Base-by-base conservation (phyloP, 2,888 invertebrate species). In the Tholera decimalis region DNA sequence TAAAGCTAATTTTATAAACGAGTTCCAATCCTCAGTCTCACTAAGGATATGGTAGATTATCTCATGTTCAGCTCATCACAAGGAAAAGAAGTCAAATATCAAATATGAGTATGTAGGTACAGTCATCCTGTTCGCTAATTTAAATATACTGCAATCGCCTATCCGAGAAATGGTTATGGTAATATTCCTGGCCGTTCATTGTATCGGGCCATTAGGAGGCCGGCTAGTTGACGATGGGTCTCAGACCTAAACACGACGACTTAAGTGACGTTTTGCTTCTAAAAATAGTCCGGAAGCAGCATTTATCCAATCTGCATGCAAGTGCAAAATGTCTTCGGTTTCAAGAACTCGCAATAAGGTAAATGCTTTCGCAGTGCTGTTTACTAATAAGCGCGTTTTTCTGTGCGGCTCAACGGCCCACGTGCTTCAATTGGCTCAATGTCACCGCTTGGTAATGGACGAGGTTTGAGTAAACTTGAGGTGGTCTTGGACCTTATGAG, bases 301-400 rank as follows among this genome's bases (percentile, higher is more conserved):
- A 54, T 85, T 88, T 83, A 87, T 81, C 83, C 81, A 81, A 84
- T 88, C 85, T 76, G 54, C 61, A 69, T 65, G 61, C 51, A 69
- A 64, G 72, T 63, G 69, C 73, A 75, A 71, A 83, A 73, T 63
- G 79, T 71, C 43, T 56, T 60, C 60, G 53, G 72, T 85, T 84
- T 85, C 83, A 86, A 87, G 87, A 90, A 89, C 84, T 60, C 33
- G 35, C 82, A 87, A 89, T 88, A 75, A 85, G 75, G 87, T 91
- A 88, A 90, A 87, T 65, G 88, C 61, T 79, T 58, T 74, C 61
- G 73, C 60, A 69, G 60, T 64, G 73, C 55, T 82, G 84, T 84
- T 86, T 85, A 83, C 82, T 80, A 83, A 79, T 80, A 75, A 77
- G 58, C 59, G 65, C 18, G 63, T 85, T 82, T 78, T 82, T 83